Base-by-base conservation (phyloP, 2,888 invertebrate species). In the Leuctra nigra region DNA sequence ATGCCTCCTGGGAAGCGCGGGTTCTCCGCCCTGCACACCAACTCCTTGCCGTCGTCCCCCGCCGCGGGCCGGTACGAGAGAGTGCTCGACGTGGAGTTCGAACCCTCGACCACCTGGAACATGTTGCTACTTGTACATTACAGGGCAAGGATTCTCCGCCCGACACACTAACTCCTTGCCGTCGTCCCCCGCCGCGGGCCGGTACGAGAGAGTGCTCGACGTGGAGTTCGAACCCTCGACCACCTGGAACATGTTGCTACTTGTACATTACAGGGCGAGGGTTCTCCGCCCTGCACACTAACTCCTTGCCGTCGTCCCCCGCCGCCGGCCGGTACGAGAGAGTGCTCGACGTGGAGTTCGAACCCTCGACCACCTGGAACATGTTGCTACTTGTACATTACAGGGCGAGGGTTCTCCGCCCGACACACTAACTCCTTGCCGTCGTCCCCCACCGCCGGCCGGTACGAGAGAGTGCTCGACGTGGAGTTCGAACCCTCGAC, bases 111-210 rank as follows among this genome's bases (percentile, higher is more conserved):
- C 67, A 80, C 75, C 83, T 82, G 65, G 38, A 68, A 63, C n/a
- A n/a, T n/a, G n/a, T n/a, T n/a, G n/a, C n/a, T n/a, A n/a, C n/a
- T n/a, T n/a, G n/a, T n/a, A n/a, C n/a, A n/a, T n/a, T n/a, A n/a
- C n/a, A n/a, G n/a, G n/a, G n/a, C n/a, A n/a, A n/a, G 89, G 87
- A 77, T 93, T 93, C 71, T 89, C 86, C 57, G 91, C 89, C 59
- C 89, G 80, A 70, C 92, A 93, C 57, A 86, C 82, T 61, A 93
- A 78, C 70, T 86, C 86, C 63, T 87, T 83, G 46, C 88, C 89
- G 68, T 90, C 87, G 73, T 92, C 90, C 64, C 86, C 85, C 59
- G 87, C 79, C 61, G 82, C 78, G 47, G 91, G 84, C 60, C 82
- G 81, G 72, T 91, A 80, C 1, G 85, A 84, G 58, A 91, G 74